phyloP scores from a whole-genome alignment of 2,888 invertebrate genomes.

The Drosophila peninsularis region DNA sequence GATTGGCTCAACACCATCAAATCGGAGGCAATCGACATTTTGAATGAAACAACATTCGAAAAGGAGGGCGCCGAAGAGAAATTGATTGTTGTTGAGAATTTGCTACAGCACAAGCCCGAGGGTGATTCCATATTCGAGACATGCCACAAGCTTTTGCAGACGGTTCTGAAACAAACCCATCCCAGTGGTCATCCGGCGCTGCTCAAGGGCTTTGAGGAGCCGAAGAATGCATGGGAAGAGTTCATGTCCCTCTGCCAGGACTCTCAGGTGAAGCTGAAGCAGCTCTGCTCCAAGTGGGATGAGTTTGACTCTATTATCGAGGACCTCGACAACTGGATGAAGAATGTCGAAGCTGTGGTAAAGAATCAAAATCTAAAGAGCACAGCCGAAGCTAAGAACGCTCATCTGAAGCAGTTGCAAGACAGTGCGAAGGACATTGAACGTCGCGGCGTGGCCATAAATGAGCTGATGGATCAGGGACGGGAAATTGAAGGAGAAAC shows the following conservation, averaged over 20 bases:
- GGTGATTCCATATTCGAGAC: slow-evolving; percentile 89
- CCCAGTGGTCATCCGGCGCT: slow-evolving; percentile 90
- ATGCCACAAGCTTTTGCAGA: slow-evolving; percentile 89
- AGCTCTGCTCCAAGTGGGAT: slow-evolving; percentile 91
- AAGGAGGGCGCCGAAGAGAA: slow-evolving; percentile 92
- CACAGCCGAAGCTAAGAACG: slow-evolving; percentile 92
- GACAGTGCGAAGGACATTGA: slow-evolving; percentile 89
- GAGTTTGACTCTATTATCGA: slow-evolving; percentile 92
- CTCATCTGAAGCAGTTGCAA: slow-evolving; percentile 91
- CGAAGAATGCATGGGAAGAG: slow-evolving; percentile 90
- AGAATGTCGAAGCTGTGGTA: slow-evolving; percentile 92
- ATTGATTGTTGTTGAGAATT: slow-evolving; percentile 90
- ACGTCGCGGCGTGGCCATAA: slow-evolving; percentile 89
- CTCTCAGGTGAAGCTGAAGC: slow-evolving; percentile 90
- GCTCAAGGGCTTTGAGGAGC: slow-evolving; percentile 90
- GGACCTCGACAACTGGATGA: slow-evolving; percentile 92
- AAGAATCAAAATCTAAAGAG: slow-evolving; percentile 95
- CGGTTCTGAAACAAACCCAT: slow-evolving; percentile 91
- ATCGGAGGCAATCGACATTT: slow-evolving; percentile 91
- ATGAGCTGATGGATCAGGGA: slow-evolving; percentile 88
- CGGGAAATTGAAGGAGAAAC: slow-evolving; percentile 91
- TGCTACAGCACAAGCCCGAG: slow-evolving; percentile 89
- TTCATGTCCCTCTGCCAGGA: slow-evolving; percentile 90
- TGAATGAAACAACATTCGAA: slow-evolving; percentile 92
- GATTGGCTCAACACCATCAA: slow-evolving; percentile 93